These are phyloP conservation scores for Saccostrea glomerata DNA, from an alignment of 1,140 invertebrate species.

Conservation along the genomic window DNA sequence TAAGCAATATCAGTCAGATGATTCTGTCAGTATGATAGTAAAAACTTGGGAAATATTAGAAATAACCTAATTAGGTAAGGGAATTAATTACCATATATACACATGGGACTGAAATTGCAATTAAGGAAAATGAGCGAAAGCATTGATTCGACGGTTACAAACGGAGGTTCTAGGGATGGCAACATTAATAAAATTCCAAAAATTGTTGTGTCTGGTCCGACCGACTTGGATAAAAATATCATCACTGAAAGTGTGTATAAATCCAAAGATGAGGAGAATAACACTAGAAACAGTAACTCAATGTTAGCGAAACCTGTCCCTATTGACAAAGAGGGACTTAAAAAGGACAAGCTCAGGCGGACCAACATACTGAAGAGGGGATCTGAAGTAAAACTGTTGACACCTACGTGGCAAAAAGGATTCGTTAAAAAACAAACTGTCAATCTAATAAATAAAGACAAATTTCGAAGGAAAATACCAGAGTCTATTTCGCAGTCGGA, in stretches of 20 bases:
- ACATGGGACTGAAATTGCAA: constrained; percentile 8
- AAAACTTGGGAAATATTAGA: background rate
- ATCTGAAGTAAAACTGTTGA: background rate
- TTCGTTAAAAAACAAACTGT: background rate
- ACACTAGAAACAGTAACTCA: background rate
- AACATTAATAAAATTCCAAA: background rate
- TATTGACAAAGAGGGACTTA: background rate
- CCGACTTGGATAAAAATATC: background rate
- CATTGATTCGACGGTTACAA: background rate
- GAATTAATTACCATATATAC: constrained; percentile 7
- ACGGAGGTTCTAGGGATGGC: background rate
- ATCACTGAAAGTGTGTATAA: background rate
- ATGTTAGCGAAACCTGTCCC: background rate
- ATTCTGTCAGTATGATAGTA: background rate
- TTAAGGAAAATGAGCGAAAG: constrained; percentile 7
- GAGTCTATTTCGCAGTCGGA: background rate
- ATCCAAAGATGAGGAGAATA: background rate
- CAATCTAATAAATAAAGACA: constrained; percentile 4
- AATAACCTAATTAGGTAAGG: background rate
- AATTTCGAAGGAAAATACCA: background rate
- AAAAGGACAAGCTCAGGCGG: background rate
- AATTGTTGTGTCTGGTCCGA: background rate
- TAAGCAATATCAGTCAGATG: background rate
- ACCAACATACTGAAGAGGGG: background rate
- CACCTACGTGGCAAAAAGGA: background rate